Conservation (phyloP, 2,113 vertebrate species). For the Fregata magnificens region DNA sequence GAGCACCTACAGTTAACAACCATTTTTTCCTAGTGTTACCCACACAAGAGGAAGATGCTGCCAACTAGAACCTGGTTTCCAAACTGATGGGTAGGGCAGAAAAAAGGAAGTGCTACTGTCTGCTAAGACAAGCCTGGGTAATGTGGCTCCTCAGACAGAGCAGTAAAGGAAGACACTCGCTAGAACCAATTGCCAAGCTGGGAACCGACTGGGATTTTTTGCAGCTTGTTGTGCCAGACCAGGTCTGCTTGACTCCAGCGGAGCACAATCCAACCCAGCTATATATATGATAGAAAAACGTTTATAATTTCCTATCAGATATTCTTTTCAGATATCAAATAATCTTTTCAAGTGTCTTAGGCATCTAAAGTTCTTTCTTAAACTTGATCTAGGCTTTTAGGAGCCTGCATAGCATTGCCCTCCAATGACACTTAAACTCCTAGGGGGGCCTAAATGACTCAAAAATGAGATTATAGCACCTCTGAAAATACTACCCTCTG, state of each 20-base stretch:
- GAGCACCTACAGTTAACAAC: slow-evolving; percentile 45
- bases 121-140: not conserved
- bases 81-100: not conserved
- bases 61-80: slow-evolving; percentile 17
- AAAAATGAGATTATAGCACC: not conserved
- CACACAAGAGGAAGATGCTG: slow-evolving; percentile 11
- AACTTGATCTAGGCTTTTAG: not conserved
- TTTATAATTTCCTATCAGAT: not conserved
- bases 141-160: not conserved
- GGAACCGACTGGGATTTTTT: not conserved
- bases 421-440: not conserved
- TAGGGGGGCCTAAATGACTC: not conserved
- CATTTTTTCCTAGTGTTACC: slow-evolving; percentile 18
- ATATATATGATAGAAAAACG: not conserved
- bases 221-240: not conserved
- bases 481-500: not conserved
- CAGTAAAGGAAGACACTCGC: not conserved
- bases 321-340: not conserved
- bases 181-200: not conserved
- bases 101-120: not conserved
- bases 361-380: not conserved
- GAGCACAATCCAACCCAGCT: not conserved
- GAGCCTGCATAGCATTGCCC: not conserved
- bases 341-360: not conserved
- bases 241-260: not conserved